Evolutionary conservation across 1,140 invertebrate genomes (phyloP).

Genomic region (Drosophila equinoxialis): DNA sequence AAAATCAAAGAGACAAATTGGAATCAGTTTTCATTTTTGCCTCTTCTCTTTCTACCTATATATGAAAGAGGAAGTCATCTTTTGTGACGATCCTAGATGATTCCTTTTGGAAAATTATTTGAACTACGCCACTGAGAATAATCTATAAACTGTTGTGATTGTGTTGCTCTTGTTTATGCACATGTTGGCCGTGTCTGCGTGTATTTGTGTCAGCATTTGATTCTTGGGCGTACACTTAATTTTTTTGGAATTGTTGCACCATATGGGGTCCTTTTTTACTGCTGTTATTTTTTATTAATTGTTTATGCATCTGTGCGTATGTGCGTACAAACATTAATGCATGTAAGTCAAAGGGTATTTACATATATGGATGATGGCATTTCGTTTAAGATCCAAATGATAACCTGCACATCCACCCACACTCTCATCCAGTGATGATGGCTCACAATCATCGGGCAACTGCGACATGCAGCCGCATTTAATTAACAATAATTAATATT

Average conservation of each 20-base stretch:
- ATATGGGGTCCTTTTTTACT: slow-evolving; percentile 66
- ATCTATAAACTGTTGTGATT: slow-evolving; percentile 13
- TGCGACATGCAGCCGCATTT: slow-evolving; percentile 47
- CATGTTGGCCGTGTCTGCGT: slow-evolving; percentile 44
- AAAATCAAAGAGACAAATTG: neutral
- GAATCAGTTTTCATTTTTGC: too few relatives aligned
- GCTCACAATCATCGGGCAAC: slow-evolving; percentile 1
- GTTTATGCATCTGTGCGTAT: slow-evolving; percentile 27
- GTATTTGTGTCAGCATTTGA: slow-evolving; percentile 47
- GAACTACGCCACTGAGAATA: neutral
- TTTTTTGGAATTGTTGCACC: slow-evolving; percentile 57
- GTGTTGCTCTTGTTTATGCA: slow-evolving; percentile 53
- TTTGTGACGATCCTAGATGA: neutral
- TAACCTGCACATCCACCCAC: slow-evolving; percentile 48
- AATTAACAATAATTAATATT: slow-evolving; percentile 66
- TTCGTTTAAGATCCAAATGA: slow-evolving; percentile 12
- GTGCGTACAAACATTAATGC: neutral
- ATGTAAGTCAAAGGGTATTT: slow-evolving; percentile 1
- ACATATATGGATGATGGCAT: neutral
- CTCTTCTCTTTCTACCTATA: too few relatives aligned
- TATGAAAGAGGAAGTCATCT: too few relatives aligned
- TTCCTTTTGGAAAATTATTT: slow-evolving; percentile 85
- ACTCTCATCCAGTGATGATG: too few relatives aligned
- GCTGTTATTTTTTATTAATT: slow-evolving; percentile 10
- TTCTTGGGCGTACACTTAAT: slow-evolving; percentile 68